Evolutionary conservation across 64 coral and sea anemone genomes (phyloP).

Genomic region (Stichodactyla helianthus): DNA sequence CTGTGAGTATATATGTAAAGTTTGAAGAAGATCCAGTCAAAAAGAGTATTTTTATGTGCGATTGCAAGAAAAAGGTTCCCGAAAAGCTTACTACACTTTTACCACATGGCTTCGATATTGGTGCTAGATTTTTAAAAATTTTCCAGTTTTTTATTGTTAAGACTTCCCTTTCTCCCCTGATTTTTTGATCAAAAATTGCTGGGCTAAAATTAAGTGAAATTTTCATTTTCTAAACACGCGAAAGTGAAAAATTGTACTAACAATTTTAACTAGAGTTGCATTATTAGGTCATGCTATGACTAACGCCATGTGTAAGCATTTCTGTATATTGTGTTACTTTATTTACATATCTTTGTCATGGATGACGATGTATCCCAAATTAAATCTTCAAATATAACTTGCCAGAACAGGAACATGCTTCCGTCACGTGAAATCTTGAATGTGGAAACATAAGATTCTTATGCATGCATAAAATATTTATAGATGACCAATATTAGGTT

Average conservation of each 20-base stretch:
- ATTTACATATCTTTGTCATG: not conserved
- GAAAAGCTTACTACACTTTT: not conserved
- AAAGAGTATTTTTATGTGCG: not conserved
- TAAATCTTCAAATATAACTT: not conserved
- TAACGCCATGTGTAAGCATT: not conserved
- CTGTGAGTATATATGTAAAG: not conserved
- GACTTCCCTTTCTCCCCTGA: not conserved
- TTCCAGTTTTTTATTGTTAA: not conserved
- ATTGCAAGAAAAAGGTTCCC: not conserved
- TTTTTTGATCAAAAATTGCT: not conserved
- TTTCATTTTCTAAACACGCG: slow-evolving; percentile 1
- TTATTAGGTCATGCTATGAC: not conserved
- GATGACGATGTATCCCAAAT: not conserved
- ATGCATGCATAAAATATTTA: not conserved
- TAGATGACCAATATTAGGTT: not conserved
- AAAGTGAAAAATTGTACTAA: not conserved
- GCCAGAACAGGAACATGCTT: not conserved
- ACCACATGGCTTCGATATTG: not conserved
- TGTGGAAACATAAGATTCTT: not conserved
- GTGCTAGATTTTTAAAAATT: not conserved
- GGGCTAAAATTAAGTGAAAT: not conserved
- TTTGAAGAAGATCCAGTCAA: not conserved
- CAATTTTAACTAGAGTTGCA: not conserved
- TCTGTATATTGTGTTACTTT: not conserved
- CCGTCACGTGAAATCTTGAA: not conserved